Conservation (phyloP, 1,140 invertebrate species). For the Drosophila pallidifrons region DNA sequence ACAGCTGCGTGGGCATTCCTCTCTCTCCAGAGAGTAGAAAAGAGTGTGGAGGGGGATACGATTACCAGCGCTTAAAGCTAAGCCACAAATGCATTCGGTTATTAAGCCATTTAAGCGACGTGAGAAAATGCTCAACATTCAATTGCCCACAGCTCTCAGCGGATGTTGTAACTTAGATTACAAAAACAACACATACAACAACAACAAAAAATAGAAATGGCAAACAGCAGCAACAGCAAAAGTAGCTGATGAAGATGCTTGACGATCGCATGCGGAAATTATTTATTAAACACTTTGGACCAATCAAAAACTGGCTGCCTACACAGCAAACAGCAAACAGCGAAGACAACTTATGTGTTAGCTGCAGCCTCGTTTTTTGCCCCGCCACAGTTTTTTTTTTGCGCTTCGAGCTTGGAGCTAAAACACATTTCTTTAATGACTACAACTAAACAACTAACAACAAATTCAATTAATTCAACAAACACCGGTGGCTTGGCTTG, state of each 20-base stretch:
- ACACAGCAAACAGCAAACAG: conserved; percentile 21
- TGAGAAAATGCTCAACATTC: conserved; percentile 58
- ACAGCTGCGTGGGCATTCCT: conserved; percentile 49
- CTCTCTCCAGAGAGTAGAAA: neutral
- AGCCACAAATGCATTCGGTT: conserved; percentile 57
- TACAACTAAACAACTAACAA: conserved; percentile 47
- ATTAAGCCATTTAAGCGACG: conserved; percentile 59
- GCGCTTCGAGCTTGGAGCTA: conserved; percentile 8
- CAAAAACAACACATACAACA: conserved; percentile 15
- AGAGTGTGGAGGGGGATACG: neutral
- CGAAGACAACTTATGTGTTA: neutral
- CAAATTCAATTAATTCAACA: conserved; percentile 58
- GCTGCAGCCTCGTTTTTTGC: neutral
- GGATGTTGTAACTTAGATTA: conserved; percentile 56
- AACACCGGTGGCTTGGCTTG: conserved; percentile 52
- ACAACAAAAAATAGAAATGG: neutral
- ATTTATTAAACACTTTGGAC: conserved; percentile 56
- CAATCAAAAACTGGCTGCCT: conserved; percentile 52
- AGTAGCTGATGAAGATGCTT: conserved; percentile 35
- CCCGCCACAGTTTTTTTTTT: neutral
- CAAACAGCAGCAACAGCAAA: neutral
- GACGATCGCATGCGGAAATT: conserved; percentile 51
- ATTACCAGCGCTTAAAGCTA: conserved; percentile 53
- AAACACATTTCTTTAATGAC: conserved; percentile 52
- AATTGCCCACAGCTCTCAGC: conserved; percentile 33